Evolutionary conservation across 2,797 vertebrate species (phyloP).

Genomic region (Prionace glauca): DNA sequence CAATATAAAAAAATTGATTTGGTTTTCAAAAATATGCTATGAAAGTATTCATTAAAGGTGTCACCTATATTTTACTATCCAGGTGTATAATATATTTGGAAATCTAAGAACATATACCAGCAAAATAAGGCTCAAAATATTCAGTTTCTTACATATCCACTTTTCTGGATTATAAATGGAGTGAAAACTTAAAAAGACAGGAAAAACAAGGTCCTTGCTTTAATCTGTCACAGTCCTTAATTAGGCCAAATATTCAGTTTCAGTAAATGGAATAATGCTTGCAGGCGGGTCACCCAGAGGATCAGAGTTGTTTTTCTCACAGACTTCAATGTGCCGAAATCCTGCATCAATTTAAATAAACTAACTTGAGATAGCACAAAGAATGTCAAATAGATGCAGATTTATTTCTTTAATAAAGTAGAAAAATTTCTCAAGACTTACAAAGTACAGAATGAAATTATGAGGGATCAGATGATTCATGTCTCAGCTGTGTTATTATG

Average conservation of each 20-base stretch:
- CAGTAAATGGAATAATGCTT: conserved; percentile 10
- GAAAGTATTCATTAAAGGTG: background rate
- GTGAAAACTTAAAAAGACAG: background rate
- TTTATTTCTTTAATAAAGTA: conserved; percentile 25
- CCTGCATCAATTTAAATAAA: background rate
- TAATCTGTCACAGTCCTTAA: conserved; percentile 24
- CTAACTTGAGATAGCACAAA: background rate
- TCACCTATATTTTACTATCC: background rate
- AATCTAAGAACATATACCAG: background rate
- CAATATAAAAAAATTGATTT: background rate
- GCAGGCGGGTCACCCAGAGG: background rate
- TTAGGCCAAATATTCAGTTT: conserved; percentile 15
- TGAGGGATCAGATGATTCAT: conserved; percentile 16
- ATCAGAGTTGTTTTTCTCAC: background rate
- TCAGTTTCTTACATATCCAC: background rate
- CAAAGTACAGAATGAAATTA: conserved; percentile 4
- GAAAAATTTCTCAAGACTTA: background rate
- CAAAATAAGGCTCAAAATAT: background rate
- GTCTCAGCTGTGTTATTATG: background rate
- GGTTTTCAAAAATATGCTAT: background rate
- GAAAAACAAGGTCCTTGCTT: background rate
- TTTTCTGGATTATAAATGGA: background rate
- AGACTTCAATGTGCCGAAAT: conserved; percentile 10
- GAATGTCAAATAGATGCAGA: background rate
- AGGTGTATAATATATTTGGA: background rate